A percentile compares a stretch with the other conserved stretches of the same genome.
phyloP scores from a whole-genome alignment of 1,140 invertebrate species.

The Chionoecetes opilio region DNA sequence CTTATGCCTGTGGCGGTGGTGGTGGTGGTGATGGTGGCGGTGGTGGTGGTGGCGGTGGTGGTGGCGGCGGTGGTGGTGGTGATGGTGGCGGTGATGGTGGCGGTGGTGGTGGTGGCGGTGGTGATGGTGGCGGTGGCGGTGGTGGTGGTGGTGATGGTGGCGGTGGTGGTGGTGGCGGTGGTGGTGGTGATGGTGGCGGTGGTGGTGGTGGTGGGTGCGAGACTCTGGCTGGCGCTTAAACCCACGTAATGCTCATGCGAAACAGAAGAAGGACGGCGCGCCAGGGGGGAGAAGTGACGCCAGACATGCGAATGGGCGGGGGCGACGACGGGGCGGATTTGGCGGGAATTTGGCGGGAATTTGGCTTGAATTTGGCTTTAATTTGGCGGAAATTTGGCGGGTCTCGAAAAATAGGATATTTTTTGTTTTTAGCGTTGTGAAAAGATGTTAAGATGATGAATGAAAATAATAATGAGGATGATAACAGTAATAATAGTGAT shows the following conservation, averaged over 20 bases:
- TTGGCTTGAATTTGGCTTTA: too few species aligned
- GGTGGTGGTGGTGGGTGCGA: neutral
- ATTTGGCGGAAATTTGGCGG: too few species aligned
- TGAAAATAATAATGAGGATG: slow-evolving; percentile 21
- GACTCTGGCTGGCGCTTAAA: neutral
- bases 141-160: neutral
- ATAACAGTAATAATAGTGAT: slow-evolving; percentile 19
- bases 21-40: too few species aligned
- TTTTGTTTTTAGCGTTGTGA: too few species aligned
- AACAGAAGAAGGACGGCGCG: neutral
- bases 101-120: too few species aligned
- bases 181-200: too few species aligned
- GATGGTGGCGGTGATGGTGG: neutral
- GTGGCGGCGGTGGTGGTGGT: neutral
- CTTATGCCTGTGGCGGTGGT: neutral
- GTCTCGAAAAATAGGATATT: too few species aligned
- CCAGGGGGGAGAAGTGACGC: neutral
- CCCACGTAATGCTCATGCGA: neutral
- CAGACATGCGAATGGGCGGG: neutral
- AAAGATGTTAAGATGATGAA: too few species aligned
- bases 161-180: neutral
- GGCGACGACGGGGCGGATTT: too few species aligned
- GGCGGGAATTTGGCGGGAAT: too few species aligned
- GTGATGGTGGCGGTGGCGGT: neutral
- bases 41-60: too few species aligned